A percentile compares a stretch with the other conserved stretches of the same genome.
Evolutionary conservation across 2,797 vertebrate genomes (phyloP).

Genomic region (Chanos chanos): DNA sequence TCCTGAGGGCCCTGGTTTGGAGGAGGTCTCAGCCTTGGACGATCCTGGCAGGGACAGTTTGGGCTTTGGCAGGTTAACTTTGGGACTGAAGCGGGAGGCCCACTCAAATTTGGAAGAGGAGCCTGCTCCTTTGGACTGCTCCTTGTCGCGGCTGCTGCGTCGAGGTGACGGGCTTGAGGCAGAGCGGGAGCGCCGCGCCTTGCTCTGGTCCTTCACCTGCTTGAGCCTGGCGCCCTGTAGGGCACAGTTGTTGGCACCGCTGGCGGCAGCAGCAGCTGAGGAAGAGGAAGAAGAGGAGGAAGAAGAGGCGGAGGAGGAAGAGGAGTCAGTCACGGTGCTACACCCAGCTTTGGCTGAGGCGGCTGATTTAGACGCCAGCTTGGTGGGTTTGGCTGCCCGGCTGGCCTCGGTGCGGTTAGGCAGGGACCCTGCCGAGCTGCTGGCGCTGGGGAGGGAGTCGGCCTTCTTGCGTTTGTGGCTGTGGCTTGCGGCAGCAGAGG

Average conservation of each 20-base stretch:
- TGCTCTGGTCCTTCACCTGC: conserved; percentile 98
- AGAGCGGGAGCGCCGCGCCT: conserved; percentile 92
- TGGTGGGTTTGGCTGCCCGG: conserved; percentile 96
- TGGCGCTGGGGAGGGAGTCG: conserved; percentile 85
- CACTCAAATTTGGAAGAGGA: conserved; percentile 99
- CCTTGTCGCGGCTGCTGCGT: conserved; percentile 92
- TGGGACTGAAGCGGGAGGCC: conserved; percentile 97
- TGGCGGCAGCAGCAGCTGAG: conserved; percentile 57
- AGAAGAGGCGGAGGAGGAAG: conserved; percentile 94
- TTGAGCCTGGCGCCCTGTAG: conserved; percentile 92
- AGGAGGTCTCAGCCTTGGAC: conserved; percentile 97
- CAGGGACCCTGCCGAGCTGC: conserved; percentile 84
- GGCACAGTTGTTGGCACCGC: conserved; percentile 76
- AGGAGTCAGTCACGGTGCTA: conserved; percentile 97
- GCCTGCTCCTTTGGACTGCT: conserved; percentile 89
- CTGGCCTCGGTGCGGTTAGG: conserved; percentile 89
- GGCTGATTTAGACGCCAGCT: conserved; percentile 99
- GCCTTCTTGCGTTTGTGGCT: conserved; percentile 97
- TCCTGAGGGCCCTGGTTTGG: conserved; percentile 99
- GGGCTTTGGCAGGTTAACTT: conserved; percentile 99
- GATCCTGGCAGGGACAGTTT: conserved; percentile 98
- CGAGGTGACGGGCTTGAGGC: conserved; percentile 97
- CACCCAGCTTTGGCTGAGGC: conserved; percentile 99
- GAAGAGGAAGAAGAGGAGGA: conserved; percentile 96
- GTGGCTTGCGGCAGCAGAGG: conserved; percentile 76